Evolutionary conservation across 2,113 vertebrate species (phyloP).

Genomic region (Tyto alba): DNA sequence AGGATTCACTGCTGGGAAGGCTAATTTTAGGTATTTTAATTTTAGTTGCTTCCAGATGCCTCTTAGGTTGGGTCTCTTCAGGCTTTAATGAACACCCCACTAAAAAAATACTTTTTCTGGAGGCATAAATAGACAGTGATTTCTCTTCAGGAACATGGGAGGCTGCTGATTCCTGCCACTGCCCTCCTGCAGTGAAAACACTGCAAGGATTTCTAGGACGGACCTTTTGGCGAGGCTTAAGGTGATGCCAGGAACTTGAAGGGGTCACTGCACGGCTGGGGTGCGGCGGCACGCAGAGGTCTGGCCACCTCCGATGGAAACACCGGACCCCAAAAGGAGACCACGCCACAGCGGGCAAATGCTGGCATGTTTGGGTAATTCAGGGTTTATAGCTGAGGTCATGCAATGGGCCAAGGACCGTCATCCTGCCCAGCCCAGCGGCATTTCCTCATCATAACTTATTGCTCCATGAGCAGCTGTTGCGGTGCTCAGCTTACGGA

Average conservation of each 20-base stretch:
- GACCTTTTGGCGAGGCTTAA: not conserved
- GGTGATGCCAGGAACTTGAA: not conserved
- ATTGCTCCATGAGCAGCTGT: not conserved
- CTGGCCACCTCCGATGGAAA: not conserved
- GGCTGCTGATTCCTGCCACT: not conserved
- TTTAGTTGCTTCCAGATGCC: conserved; percentile 47
- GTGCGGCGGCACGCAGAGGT: not conserved
- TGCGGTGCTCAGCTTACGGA: rapidly evolving
- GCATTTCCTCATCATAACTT: not conserved
- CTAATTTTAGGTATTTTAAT: conserved; percentile 54
- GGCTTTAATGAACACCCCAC: not conserved
- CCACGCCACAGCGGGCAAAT: rapidly evolving
- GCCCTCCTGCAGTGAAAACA: rapidly evolving
- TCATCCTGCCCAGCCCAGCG: not conserved
- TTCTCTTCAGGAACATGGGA: not conserved
- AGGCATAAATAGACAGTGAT: not conserved
- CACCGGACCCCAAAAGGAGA: not conserved
- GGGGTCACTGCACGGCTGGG: rapidly evolving
- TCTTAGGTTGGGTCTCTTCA: not conserved
- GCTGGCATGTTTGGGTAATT: not conserved
- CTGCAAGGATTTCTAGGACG: not conserved
- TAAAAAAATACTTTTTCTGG: not conserved
- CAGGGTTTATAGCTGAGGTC: rapidly evolving
- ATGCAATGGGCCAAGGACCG: not conserved
- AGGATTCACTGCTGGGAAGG: not conserved